Evolutionary conservation across 2,797 vertebrate genomes (phyloP).

Genomic region (Florisuga fusca): DNA sequence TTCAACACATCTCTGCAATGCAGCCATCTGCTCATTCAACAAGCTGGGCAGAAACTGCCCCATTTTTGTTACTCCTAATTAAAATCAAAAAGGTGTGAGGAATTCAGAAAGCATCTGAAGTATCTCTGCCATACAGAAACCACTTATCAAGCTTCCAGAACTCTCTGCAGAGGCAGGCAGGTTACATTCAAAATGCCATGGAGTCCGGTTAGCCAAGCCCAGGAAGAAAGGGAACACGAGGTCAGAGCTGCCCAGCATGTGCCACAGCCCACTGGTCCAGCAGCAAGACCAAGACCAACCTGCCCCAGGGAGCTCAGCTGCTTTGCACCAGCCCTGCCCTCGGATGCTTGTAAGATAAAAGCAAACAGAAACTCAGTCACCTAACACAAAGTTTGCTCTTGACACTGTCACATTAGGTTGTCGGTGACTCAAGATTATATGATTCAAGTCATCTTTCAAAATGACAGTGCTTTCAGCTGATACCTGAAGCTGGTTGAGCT

Average conservation of each 20-base stretch:
- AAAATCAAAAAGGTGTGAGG: neutral
- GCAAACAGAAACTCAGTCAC: neutral
- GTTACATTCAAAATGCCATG: rapidly evolving
- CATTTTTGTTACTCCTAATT: neutral
- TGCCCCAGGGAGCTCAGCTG: neutral
- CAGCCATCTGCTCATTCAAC: neutral
- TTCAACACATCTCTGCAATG: neutral
- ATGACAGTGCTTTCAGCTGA: neutral
- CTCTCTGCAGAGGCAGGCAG: neutral
- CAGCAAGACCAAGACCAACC: neutral
- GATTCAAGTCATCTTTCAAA: neutral
- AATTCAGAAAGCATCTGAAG: neutral
- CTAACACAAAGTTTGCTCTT: neutral
- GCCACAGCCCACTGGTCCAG: neutral
- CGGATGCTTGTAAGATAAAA: neutral
- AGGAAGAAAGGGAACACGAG: neutral
- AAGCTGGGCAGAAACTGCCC: neutral
- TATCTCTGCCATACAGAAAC: neutral
- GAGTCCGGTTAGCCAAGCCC: no score
- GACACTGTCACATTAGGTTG: neutral
- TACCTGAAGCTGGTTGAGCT: no score
- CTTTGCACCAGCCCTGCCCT: neutral
- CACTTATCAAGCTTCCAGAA: neutral
- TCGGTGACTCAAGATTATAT: no score
- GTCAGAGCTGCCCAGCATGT: neutral